Percentiles rank a stretch among this genome's conserved stretches.
These are phyloP conservation scores for Tychaedon coryphoeus DNA, from an alignment of 2,113 vertebrate genomes.

Conservation along the genomic window DNA sequence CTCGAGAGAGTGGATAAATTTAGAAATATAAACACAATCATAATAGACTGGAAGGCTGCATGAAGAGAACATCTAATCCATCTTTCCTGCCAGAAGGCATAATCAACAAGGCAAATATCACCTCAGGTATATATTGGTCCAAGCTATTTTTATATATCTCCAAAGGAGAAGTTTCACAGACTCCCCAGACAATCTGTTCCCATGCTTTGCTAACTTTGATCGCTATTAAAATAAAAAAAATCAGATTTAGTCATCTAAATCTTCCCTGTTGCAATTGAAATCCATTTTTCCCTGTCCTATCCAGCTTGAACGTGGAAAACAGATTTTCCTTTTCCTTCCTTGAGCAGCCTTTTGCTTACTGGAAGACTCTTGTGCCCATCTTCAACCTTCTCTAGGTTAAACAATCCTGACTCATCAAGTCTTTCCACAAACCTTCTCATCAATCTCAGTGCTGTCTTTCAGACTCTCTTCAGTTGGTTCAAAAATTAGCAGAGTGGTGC, in stretches of 20 bases:
- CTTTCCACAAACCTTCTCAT: background rate
- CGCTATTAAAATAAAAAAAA: background rate
- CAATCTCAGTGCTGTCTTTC: background rate
- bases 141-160: conserved; percentile 24
- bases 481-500: background rate
- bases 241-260: background rate
- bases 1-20: background rate
- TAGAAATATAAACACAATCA: background rate
- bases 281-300: background rate
- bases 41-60: conserved; percentile 1
- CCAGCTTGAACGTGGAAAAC: background rate
- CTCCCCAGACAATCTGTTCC: background rate
- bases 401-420: background rate
- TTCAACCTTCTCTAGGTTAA: background rate
- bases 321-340: background rate
- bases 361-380: background rate
- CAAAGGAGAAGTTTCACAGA: background rate
- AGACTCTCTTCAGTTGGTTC: background rate
- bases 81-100: conserved; percentile 23
- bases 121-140: background rate
- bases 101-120: conserved; percentile 27
- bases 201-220: background rate
- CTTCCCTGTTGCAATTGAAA: conserved; percentile 1
- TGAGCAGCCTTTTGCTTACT: background rate
- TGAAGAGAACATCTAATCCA: conserved; percentile 25